Evolutionary conservation across 2,113 vertebrate species (phyloP).

Genomic region (Phalacrocorax aristotelis): DNA sequence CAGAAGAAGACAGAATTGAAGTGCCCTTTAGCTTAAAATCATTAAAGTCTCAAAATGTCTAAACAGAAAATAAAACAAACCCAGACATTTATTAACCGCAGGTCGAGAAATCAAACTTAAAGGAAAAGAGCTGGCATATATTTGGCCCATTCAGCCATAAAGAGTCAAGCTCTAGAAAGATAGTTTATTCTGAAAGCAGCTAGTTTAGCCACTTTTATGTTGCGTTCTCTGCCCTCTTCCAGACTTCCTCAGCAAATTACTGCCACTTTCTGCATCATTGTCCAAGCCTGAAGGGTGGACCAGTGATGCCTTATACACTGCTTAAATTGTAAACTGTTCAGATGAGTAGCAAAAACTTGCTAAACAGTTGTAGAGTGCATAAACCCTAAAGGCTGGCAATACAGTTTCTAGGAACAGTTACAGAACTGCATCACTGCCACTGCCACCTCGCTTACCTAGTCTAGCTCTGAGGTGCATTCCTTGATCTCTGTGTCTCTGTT

Average conservation of each 20-base stretch:
- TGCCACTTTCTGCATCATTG: background rate
- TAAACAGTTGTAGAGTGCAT: background rate
- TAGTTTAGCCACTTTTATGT: background rate
- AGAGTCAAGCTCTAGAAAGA: background rate
- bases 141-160: background rate
- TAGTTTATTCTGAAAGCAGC: background rate
- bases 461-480: background rate
- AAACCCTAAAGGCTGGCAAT: background rate
- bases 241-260: background rate
- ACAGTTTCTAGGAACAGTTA: background rate
- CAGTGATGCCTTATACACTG: background rate
- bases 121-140: background rate
- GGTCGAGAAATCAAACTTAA: background rate
- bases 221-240: background rate
- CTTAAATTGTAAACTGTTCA: background rate
- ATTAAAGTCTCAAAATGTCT: background rate
- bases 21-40: background rate
- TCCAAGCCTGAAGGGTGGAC: background rate
- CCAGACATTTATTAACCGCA: background rate
- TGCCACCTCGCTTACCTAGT: background rate
- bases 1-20: background rate
- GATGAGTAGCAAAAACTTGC: background rate
- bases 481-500: background rate
- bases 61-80: background rate
- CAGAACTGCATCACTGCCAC: background rate